Percentiles rank a stretch among this genome's conserved stretches.
These are phyloP conservation scores for Hycleus cichorii DNA, from an alignment of 1,140 invertebrate genomes.

Conservation along the genomic window DNA sequence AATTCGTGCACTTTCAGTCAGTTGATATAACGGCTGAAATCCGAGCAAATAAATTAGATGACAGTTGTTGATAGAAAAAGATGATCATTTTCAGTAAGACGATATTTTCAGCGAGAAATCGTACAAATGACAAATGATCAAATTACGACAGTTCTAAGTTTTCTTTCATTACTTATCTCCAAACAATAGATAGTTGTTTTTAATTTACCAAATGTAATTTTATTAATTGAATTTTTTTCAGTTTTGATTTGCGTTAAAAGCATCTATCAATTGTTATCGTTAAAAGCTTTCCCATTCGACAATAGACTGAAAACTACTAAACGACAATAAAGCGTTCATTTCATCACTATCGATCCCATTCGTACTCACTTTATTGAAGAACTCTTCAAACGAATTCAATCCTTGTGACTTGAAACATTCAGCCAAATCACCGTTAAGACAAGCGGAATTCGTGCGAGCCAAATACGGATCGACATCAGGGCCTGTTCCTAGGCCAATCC, in stretches of 20 bases:
- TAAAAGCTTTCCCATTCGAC: conserved; percentile 1
- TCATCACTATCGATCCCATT: not conserved
- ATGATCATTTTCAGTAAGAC: no score
- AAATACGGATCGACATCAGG: conserved; percentile 67
- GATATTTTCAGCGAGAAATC: no score
- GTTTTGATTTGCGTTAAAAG: no score
- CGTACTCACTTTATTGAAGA: conserved; percentile 50
- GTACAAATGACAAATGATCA: no score
- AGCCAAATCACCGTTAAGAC: conserved; percentile 64
- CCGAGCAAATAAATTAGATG: no score
- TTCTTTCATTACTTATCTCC: no score
- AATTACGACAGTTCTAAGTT: no score
- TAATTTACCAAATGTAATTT: no score
- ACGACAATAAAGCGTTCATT: not conserved
- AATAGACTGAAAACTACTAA: no score
- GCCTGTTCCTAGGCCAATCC: conserved; percentile 63
- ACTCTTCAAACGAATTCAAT: conserved; percentile 62
- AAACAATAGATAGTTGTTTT: no score
- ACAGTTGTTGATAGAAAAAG: no score
- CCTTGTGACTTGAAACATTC: conserved; percentile 75
- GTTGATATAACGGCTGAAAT: conserved; percentile 42
- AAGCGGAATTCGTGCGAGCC: conserved; percentile 60
- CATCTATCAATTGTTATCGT: not conserved
- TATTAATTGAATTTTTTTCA: no score
- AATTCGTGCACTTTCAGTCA: conserved; percentile 63